Percentiles rank a stretch among this genome's conserved stretches.
phyloP scores from a whole-genome alignment of 2,797 vertebrate species.

The Muscicapa comitata region DNA sequence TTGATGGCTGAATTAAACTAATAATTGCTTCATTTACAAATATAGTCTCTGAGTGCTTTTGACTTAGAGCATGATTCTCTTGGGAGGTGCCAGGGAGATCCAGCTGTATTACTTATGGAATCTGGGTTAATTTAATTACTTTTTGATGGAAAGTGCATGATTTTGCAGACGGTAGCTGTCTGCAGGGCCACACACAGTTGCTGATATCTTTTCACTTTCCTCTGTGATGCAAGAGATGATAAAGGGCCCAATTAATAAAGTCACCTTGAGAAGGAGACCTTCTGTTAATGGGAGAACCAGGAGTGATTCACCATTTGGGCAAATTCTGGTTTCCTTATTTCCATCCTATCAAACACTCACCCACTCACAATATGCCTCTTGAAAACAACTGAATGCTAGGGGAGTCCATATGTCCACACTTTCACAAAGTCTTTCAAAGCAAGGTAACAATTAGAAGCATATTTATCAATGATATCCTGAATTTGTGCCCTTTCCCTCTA shows the following conservation, averaged over 20 bases:
- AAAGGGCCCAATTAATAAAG: constrained; percentile 83
- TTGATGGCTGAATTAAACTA: constrained; percentile 50
- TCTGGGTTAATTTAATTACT: constrained; percentile 83
- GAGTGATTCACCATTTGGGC: constrained; percentile 80
- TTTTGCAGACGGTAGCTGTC: constrained; percentile 77
- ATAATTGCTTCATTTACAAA: constrained; percentile 43
- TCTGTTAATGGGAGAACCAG: constrained; percentile 79
- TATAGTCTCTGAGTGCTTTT: background rate
- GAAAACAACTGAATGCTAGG: background rate
- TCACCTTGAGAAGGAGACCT: constrained; percentile 85
- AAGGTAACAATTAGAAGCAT: background rate
- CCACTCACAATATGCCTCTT: constrained; percentile 37
- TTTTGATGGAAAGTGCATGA: constrained; percentile 80
- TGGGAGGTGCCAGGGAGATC: constrained; percentile 7
- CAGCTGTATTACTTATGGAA: constrained; percentile 71
- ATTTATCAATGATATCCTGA: background rate
- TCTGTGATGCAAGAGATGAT: constrained; percentile 85
- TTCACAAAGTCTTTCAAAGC: background rate
- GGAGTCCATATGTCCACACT: constrained; percentile 17
- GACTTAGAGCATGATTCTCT: constrained; percentile 12
- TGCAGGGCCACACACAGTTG: constrained; percentile 57
- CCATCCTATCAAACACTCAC: constrained; percentile 57
- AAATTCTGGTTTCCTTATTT: constrained; percentile 72
- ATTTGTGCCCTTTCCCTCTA: background rate
- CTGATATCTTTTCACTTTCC: constrained; percentile 52